Evolutionary conservation across 2,797 vertebrate genomes (phyloP).

Genomic region (Carapus acus): DNA sequence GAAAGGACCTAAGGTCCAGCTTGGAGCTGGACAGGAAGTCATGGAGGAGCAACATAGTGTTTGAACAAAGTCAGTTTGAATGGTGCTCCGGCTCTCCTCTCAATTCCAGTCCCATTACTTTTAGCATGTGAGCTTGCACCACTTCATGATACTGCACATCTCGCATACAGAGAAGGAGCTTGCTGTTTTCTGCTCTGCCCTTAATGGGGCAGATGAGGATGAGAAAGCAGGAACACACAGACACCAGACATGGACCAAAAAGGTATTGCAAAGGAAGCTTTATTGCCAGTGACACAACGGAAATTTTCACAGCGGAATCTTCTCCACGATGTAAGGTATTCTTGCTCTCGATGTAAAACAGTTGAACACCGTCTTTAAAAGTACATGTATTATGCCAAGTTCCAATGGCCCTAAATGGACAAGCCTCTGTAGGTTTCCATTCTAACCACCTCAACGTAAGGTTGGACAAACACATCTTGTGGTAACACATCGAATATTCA

Average conservation of each 20-base stretch:
- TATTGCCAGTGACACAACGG: constrained; percentile 75
- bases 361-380: constrained; percentile 50
- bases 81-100: too few species aligned
- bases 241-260: constrained; percentile 36
- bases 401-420: constrained; percentile 37
- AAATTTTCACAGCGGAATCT: constrained; percentile 56
- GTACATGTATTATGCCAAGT: constrained; percentile 33
- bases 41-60: too few species aligned
- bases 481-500: constrained; percentile 20
- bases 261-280: constrained; percentile 76
- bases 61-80: too few species aligned
- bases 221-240: background rate
- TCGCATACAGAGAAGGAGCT: too few species aligned
- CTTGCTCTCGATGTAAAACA: constrained; percentile 58
- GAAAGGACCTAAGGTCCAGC: too few species aligned
- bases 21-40: too few species aligned
- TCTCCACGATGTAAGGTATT: constrained; percentile 52
- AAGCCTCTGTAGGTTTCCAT: constrained; percentile 38
- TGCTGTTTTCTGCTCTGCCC: too few species aligned
- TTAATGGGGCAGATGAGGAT: too few species aligned
- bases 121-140: too few species aligned
- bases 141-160: too few species aligned
- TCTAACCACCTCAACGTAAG: constrained; percentile 37
- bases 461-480: constrained; percentile 29
- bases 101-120: too few species aligned